Base-by-base conservation (phyloP, 2,113 vertebrate species). In the Trematocara variabile region DNA sequence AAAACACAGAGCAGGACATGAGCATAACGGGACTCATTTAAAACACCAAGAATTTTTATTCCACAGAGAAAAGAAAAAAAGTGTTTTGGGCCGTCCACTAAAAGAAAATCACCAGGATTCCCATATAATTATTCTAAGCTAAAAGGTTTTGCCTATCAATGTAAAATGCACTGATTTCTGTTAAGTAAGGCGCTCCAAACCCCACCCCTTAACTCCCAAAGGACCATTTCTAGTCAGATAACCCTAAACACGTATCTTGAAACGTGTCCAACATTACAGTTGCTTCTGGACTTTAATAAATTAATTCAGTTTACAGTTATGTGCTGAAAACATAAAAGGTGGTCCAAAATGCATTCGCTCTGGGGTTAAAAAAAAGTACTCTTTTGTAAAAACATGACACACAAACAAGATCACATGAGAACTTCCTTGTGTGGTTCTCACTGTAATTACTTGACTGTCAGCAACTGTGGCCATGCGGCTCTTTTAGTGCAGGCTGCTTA, bases 181-280 rank as follows among this genome's bases (percentile, higher is more conserved):
- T 16, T 70, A 70, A 16, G 37, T 70, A 44, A 65, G 33, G 58
- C 9, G 1, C 18, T 37, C 0, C 58, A n/a, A 37, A 16, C 9
- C 16, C 9, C 3, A 39, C 6, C 33, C 0, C 0, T 63, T 63
- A 33, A 63, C 58, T 8, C 0, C 18, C 60, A 65, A 5, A 65
- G 33, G 34, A 18, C 39, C 65, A 44, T 70, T 44, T 70, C 37
- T 14, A 44, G 39, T 39, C 37, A 70, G 39, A 41, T 44, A 68
- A 25, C 39, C 0, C 20, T 70, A 22, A 70, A 70, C 37, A 6
- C 8, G 7, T 6, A 44, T 25, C 39, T 30, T 0, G n/a, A 22
- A 22, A 30, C 1, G 0, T 44, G 20, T 37, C 58, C 58, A 63
- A 37, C 16, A 63, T 37, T 37, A 37, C 9, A 37, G 16, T 63